Base-by-base conservation (phyloP, 2,888 invertebrate species). In the Exephanes ischioxanthus region DNA sequence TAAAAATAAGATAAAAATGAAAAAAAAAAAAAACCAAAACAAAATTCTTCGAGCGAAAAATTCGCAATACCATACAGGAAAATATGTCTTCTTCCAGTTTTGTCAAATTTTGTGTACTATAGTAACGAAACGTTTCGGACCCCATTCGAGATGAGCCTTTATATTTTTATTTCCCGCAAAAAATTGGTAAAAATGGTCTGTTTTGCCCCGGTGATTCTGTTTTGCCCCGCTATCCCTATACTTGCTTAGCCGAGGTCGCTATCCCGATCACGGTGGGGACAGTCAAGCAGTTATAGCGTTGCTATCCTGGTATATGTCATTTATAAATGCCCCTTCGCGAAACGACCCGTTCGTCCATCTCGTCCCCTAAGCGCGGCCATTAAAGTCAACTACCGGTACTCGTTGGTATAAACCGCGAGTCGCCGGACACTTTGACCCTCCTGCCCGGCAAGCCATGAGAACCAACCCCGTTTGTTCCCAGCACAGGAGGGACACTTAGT, bases 331-430 rank as follows among this genome's bases (percentile, higher is more conserved):
- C 93, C 91, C 45, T 45, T 88, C 75, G 90, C 91, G 92, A 92
- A 93, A 94, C 92, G 92, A 93, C 93, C 93, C 93, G 91, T 93
- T 91, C 92, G 93, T 93, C 93, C 92, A 91, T 92, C 92, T 93
- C 93, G 91, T 91, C 91, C 93, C 91, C 90, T 92, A 92, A 93
- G 91, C 92, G 89, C 90, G 89, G 90, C 92, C 92, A 93, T 93
- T 93, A 93, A 92, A 92, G 92, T 92, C 91, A 91, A 91, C 92
- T 91, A 89, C 89, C 87, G 85, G 85, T 81, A 86, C 86, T 86
- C 86, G 84, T 84, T 86, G 87, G 87, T 88, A 89, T 89, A 90
- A 89, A 89, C 89, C 88, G 88, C 84, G 86, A 80, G 88, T 45
- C 70, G 55, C 72, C 77, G 83, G 76, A 85, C 85, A 83, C 85